phyloP scores from a whole-genome alignment of 2,113 vertebrate species.

The Ploceus nigricollis region DNA sequence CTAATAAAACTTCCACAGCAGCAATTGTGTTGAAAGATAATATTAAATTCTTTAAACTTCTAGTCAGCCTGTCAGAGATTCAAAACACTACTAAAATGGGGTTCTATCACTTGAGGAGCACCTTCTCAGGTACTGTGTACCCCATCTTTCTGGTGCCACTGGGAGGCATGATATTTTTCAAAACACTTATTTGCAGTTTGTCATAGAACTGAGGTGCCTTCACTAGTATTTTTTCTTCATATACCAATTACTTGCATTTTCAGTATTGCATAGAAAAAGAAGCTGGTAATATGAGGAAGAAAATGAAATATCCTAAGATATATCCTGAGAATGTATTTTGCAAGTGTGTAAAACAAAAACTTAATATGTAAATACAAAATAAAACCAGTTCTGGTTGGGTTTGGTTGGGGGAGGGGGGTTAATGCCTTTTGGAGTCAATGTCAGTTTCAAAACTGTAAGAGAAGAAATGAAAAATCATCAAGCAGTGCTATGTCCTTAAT shows the following conservation, averaged over 20 bases:
- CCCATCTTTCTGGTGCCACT: not conserved
- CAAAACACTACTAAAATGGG: not conserved
- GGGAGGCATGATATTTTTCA: not conserved
- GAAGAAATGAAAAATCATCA: not conserved
- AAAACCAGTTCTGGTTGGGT: not conserved
- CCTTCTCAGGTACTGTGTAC: not conserved
- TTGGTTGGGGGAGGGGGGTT: not conserved
- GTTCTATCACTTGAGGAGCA: not conserved
- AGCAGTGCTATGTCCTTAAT: not conserved
- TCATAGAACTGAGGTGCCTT: not conserved
- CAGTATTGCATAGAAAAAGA: not conserved
- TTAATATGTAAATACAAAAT: not conserved
- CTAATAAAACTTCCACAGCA: not conserved
- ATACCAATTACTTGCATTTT: not conserved
- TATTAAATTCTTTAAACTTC: not conserved
- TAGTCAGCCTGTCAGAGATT: not conserved
- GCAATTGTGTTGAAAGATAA: not conserved
- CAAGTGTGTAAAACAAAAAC: not conserved
- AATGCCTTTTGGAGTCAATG: not conserved
- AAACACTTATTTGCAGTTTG: not conserved
- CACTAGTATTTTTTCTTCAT: not conserved
- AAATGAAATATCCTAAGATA: not conserved
- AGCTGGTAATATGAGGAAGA: not conserved
- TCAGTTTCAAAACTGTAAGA: not conserved
- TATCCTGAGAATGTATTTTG: not conserved